Evolutionary conservation across 2,797 vertebrate species (phyloP), one percentile per base, ranked within the genome.

Genomic region (Mormyrus hasselquistii): DNA sequence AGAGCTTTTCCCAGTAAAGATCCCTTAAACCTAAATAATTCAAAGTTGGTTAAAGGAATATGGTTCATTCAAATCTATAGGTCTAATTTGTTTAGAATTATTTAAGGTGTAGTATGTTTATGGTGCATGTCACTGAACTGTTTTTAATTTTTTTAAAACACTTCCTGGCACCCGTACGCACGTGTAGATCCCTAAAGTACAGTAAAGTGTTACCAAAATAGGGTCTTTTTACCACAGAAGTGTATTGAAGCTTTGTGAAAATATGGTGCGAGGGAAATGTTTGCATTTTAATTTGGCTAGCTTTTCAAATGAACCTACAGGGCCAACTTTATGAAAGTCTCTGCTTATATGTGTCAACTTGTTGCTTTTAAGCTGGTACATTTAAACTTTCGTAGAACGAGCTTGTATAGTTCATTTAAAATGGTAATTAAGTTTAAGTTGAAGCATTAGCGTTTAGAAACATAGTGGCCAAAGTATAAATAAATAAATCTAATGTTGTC

Each of bases 231-330:
- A 88, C 87, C 50, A 57, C 87, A 76, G 88, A 88, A 92, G 88
- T 83, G 62, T 92, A 65, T 29, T 87, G 90, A 91, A 94, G 93
- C 85, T 90, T 93, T 93, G 91, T 94, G 91, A 90, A 88, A 91
- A 53, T 59, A 34, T 25, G 87, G 34, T 69, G 59, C n/a, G 4
- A 25, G 59, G 91, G 92, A 93, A 91, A 92, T 92, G 91, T 93
- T 94, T 92, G 92, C 91, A 93, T 92, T 91, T 94, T 79, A n/a
- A 87, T 93, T 91, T 93, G 89, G 41, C 90, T 94, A 92, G 91
- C 14, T 88, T 90, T 91, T 89, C 59, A 88, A 88, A 89, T 93
- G 38, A 53, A 89, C 90, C 85, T 90, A 91, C 82, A 93, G 91
- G 91, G 90, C 12, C 88, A 92, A 89, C 94, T 92, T 92, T 92